Conservation (phyloP, 2,113 vertebrate genomes). For the Salminus brasiliensis region DNA sequence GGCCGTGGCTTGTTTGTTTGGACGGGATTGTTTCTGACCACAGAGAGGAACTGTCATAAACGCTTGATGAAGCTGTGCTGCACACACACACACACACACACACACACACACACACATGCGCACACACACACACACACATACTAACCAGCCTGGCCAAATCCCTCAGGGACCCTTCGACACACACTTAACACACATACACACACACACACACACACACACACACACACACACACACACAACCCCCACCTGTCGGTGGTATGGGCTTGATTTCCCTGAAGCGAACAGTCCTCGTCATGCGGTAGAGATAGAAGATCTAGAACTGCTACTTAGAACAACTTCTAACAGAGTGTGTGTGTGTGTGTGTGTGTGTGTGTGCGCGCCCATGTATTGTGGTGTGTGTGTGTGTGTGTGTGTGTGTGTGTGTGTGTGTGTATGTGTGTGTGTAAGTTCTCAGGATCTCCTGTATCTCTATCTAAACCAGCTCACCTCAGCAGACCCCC, state of each 20-base stretch:
- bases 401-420: neutral
- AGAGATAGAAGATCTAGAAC: neutral
- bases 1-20: no score
- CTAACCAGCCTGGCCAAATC: constrained; percentile 56
- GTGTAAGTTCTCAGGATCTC: constrained; percentile 39
- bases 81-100: constrained; percentile 52
- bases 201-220: constrained; percentile 46
- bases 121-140: no score
- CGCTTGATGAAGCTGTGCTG: constrained; percentile 30
- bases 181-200: no score
- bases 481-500: constrained; percentile 30
- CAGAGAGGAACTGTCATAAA: constrained; percentile 6
- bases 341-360: neutral
- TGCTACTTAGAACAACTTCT: neutral
- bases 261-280: constrained; percentile 8
- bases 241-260: constrained; percentile 13
- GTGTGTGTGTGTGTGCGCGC: neutral
- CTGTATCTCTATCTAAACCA: constrained; percentile 35
- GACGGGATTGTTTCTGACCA: constrained; percentile 8
- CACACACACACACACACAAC: constrained; percentile 4
- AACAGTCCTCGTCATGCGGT: neutral
- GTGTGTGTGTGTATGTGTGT: constrained; percentile 5
- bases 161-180: constrained; percentile 56
- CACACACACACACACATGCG: constrained; percentile 52
- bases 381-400: constrained; percentile 12